A percentile compares a stretch with the other conserved stretches of the same genome.
These are phyloP conservation scores for Callosobruchus maculatus DNA, from an alignment of 2,888 invertebrate species.

Conservation along the genomic window DNA sequence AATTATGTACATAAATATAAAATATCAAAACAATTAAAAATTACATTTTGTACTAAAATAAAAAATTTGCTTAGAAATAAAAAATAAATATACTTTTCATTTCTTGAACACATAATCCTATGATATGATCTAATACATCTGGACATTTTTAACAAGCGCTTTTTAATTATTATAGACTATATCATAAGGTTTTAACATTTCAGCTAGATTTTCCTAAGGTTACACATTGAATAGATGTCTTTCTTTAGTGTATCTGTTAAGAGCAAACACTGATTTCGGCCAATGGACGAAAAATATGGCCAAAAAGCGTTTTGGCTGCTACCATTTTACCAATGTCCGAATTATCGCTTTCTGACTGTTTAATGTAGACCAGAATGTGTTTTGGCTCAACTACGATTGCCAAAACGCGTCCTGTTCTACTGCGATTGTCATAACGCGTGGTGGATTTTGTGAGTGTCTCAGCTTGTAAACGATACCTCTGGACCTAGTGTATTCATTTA, in stretches of 20 bases:
- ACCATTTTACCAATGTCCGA: too few species aligned
- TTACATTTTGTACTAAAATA: slow-evolving; percentile 28
- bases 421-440: too few species aligned
- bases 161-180: slow-evolving; percentile 15
- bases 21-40: slow-evolving; percentile 23
- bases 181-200: slow-evolving; percentile 17
- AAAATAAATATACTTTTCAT: slow-evolving; percentile 15
- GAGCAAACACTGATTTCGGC: too few species aligned
- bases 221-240: background rate
- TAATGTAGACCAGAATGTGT: too few species aligned
- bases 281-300: too few species aligned
- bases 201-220: slow-evolving; percentile 21
- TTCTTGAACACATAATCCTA: slow-evolving; percentile 27
- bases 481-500: too few species aligned
- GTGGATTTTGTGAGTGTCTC: too few species aligned
- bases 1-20: slow-evolving; percentile 24
- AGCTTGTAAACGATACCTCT: too few species aligned
- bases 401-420: too few species aligned
- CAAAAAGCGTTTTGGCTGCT: too few species aligned
- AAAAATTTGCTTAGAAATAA: slow-evolving; percentile 18
- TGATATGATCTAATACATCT: slow-evolving; percentile 28
- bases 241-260: background rate
- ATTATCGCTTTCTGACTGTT: too few species aligned
- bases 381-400: too few species aligned
- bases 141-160: slow-evolving; percentile 24